Evolutionary conservation across 2,888 invertebrate genomes (phyloP).

Genomic region (Nesidiocoris tenuis): DNA sequence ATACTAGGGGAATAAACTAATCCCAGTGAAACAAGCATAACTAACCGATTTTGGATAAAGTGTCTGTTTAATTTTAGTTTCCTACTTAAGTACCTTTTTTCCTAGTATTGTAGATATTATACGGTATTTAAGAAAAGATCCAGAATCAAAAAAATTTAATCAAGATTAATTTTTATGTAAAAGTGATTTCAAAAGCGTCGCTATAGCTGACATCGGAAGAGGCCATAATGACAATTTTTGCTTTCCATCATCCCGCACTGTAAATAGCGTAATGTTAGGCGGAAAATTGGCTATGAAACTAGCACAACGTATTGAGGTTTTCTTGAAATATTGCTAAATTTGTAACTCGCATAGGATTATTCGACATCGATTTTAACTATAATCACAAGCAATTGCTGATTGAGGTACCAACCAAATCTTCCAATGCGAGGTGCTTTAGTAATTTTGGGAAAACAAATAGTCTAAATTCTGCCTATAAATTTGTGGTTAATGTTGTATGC

Average conservation of each 20-base stretch:
- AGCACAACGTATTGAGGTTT: too few species aligned
- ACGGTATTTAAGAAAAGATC: slow-evolving; percentile 8
- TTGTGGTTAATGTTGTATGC: too few species aligned
- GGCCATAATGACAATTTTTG: neutral
- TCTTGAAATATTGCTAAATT: too few species aligned
- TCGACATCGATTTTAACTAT: too few species aligned
- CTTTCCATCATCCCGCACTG: neutral
- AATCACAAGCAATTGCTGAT: too few species aligned
- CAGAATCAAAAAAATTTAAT: slow-evolving; percentile 36
- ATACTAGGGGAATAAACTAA: slow-evolving; percentile 50
- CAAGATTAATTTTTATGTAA: slow-evolving; percentile 32
- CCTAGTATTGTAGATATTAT: neutral
- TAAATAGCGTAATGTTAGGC: neutral
- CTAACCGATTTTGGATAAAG: neutral
- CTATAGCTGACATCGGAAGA: neutral
- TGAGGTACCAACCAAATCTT: too few species aligned
- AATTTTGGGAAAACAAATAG: too few species aligned
- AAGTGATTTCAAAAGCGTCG: neutral
- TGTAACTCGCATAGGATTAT: too few species aligned
- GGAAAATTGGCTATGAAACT: neutral
- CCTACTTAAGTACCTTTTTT: slow-evolving; percentile 2
- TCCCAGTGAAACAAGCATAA: slow-evolving; percentile 45
- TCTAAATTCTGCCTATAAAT: too few species aligned
- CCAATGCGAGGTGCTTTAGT: too few species aligned
- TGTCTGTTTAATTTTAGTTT: slow-evolving; percentile 13